phyloP scores from a whole-genome alignment of 2,113 vertebrate genomes.

The Pelecanus crispus region DNA sequence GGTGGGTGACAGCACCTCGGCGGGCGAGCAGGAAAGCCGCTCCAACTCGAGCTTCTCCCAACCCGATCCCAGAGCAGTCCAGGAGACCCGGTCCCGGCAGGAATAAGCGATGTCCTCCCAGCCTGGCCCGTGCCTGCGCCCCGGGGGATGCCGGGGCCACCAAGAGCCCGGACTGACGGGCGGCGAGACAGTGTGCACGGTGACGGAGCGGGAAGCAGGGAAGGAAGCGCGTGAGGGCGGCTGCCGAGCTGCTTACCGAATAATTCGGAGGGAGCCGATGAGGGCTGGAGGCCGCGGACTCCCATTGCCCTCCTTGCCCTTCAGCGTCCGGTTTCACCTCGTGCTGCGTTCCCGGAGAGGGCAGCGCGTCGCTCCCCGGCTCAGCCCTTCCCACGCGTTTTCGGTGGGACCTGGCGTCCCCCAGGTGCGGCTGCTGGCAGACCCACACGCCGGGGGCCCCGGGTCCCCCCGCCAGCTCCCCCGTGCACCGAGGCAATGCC shows the following conservation, averaged over 20 bases:
- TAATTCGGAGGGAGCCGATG: neutral
- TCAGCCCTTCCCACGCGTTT: neutral
- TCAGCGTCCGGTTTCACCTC: neutral
- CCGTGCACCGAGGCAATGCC: rapidly evolving
- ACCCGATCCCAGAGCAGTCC: neutral
- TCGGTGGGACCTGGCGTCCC: neutral
- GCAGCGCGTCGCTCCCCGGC: rapidly evolving
- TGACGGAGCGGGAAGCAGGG: neutral
- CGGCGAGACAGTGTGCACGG: rapidly evolving
- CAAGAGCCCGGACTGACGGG: neutral
- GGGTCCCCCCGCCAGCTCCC: too few relatives aligned
- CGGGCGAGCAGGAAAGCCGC: neutral
- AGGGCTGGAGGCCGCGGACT: neutral
- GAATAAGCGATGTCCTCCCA: neutral
- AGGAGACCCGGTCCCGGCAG: neutral
- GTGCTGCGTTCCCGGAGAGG: rapidly evolving
- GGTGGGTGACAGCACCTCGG: neutral
- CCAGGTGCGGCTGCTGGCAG: neutral
- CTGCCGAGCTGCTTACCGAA: neutral
- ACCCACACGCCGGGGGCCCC: too few relatives aligned
- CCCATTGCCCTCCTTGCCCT: neutral
- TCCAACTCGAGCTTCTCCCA: neutral
- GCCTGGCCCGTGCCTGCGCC: too few relatives aligned
- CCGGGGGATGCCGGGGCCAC: neutral
- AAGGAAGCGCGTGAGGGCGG: neutral